Evolutionary conservation across 1,140 invertebrate species (phyloP), one percentile per base, ranked within the genome.

Genomic region (Reticulitermes speratus): DNA sequence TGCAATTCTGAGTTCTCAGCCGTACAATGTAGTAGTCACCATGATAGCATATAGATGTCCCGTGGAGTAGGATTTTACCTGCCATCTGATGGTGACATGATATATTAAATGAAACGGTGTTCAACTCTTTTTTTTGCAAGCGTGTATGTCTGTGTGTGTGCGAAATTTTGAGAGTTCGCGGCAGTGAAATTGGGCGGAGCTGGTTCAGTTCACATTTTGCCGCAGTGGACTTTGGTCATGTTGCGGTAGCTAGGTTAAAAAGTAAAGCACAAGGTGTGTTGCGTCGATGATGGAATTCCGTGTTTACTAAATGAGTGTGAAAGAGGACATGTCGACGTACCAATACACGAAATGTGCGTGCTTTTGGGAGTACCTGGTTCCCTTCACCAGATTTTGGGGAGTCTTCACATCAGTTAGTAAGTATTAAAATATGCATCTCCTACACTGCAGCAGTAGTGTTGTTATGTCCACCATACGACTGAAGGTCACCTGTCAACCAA

Each of bases 331-430:
- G 84, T 84, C 84, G 55, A 86, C 59, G 23, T 86, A 86, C 48
- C 85, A 86, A 30, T 75, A 86, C 44, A 86, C 85, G 32, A 86
- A 82, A 82, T 86, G 85, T 82, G 85, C 69, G 23, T 86, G 85
- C 48, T 86, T 86, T 82, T 86, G 85, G 85, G 85, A 86, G 69
- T 86, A 86, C 81, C 81, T 86, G 45, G 38, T 82, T 30, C 85
- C 85, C 30, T 52, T 86, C 69, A 86, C 85, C 38, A 82, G 85
- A 52, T 52, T 86, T 45, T 86, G 85, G 85, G 85, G 85, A 82
- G 81, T 86, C 14, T 69, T 86, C 69, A 86, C 85, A n/a, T 75
- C 85, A 59, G 85, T 86, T 45, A 75, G 85, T 86, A 38, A 86
- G 85, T 86, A 75, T 16, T 30, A 25, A 75, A 75, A 30, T 75